Evolutionary conservation across 2,113 vertebrate genomes (phyloP).

Genomic region (Ophthalmotilapia sp.): DNA sequence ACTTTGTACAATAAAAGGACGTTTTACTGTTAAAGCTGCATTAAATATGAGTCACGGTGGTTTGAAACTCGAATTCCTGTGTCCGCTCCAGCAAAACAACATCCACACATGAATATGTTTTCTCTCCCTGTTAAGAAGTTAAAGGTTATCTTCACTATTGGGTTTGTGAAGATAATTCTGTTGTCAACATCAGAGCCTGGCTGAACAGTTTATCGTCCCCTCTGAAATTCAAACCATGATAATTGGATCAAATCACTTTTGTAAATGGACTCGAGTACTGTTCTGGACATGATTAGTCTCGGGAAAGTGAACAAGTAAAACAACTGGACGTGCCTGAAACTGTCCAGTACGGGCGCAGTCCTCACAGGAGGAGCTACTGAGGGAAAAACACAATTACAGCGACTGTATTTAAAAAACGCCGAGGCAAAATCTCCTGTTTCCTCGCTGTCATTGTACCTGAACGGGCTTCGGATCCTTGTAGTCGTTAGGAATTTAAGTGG

Average conservation of each 20-base stretch:
- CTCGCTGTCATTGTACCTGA: not conserved
- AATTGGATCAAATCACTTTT: slow-evolving; percentile 17
- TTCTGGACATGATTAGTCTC: slow-evolving; percentile 8
- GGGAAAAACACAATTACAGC: not conserved
- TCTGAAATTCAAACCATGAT: not conserved
- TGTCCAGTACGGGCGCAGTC: not conserved
- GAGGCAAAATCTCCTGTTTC: not conserved
- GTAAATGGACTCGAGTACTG: not conserved
- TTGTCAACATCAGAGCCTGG: not conserved
- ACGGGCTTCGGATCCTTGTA: not conserved
- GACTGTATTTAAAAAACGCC: not conserved
- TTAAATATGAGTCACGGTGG: not conserved
- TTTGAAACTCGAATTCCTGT: not conserved
- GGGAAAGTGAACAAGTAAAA: not conserved
- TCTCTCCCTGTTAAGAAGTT: not conserved
- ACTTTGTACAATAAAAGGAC: not conserved
- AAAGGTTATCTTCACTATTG: not conserved
- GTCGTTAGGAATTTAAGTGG: slow-evolving; percentile 5
- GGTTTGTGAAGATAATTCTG: not conserved
- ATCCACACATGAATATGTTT: not conserved
- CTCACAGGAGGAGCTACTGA: not conserved
- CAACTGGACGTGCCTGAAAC: not conserved
- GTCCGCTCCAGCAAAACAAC: not conserved
- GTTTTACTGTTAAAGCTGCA: not conserved
- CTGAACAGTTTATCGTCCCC: not conserved